phyloP scores from a whole-genome alignment of 2,888 invertebrate genomes.

The Halictus quadricinctus region DNA sequence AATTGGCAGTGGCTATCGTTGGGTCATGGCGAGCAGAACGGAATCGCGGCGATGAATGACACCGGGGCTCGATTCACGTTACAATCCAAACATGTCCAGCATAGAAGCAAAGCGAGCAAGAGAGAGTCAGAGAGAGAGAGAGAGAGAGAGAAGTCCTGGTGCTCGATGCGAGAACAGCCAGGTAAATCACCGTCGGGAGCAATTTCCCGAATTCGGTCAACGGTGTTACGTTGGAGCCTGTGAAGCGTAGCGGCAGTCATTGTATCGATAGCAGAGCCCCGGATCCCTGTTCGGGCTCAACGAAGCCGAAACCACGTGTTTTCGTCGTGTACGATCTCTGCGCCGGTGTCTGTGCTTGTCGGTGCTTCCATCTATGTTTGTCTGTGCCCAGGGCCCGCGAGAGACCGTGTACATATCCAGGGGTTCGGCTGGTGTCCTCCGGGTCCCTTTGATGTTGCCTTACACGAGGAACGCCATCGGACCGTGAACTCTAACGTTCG shows the following conservation, averaged over 20 bases:
- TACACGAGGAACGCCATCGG: constrained; percentile 46
- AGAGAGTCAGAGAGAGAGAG: no score
- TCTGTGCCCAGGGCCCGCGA: not conserved
- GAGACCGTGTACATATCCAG: not conserved
- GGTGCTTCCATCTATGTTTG: not conserved
- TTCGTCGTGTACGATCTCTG: constrained; percentile 43
- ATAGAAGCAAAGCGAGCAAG: not conserved
- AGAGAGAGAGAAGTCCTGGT: not conserved
- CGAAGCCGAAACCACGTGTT: constrained; percentile 63
- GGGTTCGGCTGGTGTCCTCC: constrained; percentile 7
- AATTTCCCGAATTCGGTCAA: constrained; percentile 50
- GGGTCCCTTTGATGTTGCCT: constrained; percentile 63
- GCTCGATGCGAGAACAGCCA: not conserved
- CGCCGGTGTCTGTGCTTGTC: not conserved
- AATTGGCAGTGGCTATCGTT: not conserved
- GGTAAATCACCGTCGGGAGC: constrained; percentile 35
- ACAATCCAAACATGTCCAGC: not conserved
- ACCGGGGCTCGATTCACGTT: not conserved
- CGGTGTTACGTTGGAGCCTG: constrained; percentile 35
- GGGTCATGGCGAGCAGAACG: not conserved
- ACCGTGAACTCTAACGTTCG: constrained; percentile 62
- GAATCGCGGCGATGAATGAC: constrained; percentile 4
- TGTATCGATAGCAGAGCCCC: constrained; percentile 46
- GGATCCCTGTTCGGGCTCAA: constrained; percentile 38
- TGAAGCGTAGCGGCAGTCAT: constrained; percentile 55